Conservation (phyloP, 2,797 vertebrate species). For the Toxotes lorentzi region DNA sequence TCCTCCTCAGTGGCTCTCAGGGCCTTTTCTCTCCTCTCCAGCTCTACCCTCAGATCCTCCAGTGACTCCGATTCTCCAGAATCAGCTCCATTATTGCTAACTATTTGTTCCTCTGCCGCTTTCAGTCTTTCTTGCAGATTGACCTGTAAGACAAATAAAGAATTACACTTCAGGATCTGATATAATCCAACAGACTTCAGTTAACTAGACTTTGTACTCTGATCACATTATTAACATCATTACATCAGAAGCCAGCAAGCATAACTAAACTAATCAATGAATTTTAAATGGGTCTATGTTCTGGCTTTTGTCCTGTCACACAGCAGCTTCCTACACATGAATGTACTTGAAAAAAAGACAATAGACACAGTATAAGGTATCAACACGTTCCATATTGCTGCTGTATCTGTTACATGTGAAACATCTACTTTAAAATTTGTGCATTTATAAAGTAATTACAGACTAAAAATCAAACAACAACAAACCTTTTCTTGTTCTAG, state of each 20-base stretch:
- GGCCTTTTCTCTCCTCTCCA: conserved; percentile 86
- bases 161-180: not conserved
- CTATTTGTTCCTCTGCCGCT: conserved; percentile 66
- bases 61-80: conserved; percentile 67
- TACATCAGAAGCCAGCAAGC: not conserved
- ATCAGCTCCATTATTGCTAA: conserved; percentile 49
- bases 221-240: not conserved
- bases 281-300: not conserved
- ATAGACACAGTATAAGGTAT: not conserved
- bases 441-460: not conserved
- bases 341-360: not conserved
- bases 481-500: conserved; percentile 87
- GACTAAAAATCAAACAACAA: not conserved
- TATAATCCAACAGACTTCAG: not conserved
- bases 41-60: conserved; percentile 83
- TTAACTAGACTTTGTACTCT: not conserved
- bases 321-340: not conserved
- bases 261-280: not conserved
- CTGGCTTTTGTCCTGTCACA: not conserved
- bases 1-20: conserved; percentile 87
- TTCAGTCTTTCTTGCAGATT: conserved; percentile 80
- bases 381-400: not conserved
- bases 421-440: not conserved
- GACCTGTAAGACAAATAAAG: conserved; percentile 70
- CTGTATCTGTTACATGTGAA: not conserved